These are phyloP conservation scores for Pteronotus mesoamericanus DNA, from an alignment of 2,797 vertebrate species.

Conservation along the genomic window DNA sequence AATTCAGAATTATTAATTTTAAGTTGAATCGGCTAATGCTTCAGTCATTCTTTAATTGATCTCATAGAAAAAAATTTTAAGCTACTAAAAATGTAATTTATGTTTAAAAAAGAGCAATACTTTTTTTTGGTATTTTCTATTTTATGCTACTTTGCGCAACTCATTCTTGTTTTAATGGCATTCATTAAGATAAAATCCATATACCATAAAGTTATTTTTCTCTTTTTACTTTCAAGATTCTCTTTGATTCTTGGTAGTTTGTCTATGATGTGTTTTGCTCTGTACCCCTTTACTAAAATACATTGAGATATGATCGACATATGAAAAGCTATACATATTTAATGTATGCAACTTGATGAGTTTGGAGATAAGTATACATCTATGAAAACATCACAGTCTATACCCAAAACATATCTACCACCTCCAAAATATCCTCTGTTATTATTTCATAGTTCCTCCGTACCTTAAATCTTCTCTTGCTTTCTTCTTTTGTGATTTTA, in stretches of 20 bases:
- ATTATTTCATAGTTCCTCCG: background rate
- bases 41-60: background rate
- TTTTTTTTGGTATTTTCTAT: background rate
- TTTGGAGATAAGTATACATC: background rate
- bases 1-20: background rate
- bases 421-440: background rate
- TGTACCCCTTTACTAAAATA: background rate
- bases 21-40: constrained; percentile 21
- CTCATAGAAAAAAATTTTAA: background rate
- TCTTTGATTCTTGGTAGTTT: background rate
- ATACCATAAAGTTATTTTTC: background rate
- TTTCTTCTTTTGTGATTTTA: background rate
- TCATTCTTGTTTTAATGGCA: background rate
- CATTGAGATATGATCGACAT: background rate
- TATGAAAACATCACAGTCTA: background rate
- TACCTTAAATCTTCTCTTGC: background rate
- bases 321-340: background rate
- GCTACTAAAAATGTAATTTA: background rate
- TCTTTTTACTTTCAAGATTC: background rate
- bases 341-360: background rate
- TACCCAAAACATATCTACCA: background rate
- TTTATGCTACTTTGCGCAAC: background rate
- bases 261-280: background rate
- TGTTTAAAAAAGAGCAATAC: too few species aligned
- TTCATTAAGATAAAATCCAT: background rate